phyloP scores from a whole-genome alignment of 2,888 invertebrate genomes.

The Cosmia trapezina region DNA sequence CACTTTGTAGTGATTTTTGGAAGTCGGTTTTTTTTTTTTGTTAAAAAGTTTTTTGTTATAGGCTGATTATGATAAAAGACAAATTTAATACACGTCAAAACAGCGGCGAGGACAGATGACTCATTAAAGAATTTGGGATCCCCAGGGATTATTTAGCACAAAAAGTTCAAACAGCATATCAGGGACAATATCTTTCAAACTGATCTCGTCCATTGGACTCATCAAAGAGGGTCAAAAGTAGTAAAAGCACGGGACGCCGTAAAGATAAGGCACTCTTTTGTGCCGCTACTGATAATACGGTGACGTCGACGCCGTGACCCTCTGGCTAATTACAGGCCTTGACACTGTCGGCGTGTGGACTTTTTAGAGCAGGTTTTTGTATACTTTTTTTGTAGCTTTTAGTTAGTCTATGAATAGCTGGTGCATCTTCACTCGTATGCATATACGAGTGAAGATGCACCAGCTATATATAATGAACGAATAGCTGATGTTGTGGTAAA shows the following conservation, averaged over 20 bases:
- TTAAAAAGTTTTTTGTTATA: too few species aligned
- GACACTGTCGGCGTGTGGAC: not conserved
- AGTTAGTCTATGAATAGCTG: not conserved
- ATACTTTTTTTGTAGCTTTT: not conserved
- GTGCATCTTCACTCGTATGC: too few species aligned
- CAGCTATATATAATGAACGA: too few species aligned
- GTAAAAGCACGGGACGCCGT: conserved; percentile 41
- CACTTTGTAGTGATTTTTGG: too few species aligned
- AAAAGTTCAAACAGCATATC: conserved; percentile 32
- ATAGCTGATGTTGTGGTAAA: too few species aligned
- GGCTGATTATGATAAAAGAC: not conserved
- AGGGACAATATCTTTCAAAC: conserved; percentile 27
- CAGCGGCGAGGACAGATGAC: not conserved
- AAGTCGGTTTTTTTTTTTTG: too few species aligned
- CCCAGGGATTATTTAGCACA: conserved; percentile 21
- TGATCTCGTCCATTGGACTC: conserved; percentile 40
- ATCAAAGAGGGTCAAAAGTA: conserved; percentile 45
- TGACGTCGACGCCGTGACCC: conserved; percentile 5
- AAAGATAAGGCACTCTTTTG: conserved; percentile 50
- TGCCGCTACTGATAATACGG: conserved; percentile 26
- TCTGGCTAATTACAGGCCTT: conserved; percentile 40
- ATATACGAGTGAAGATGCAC: too few species aligned
- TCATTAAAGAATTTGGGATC: not conserved
- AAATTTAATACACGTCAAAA: not conserved
- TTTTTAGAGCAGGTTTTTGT: not conserved